These are phyloP conservation scores for Fringilla coelebs DNA, from an alignment of 2,797 vertebrate genomes.

Conservation along the genomic window DNA sequence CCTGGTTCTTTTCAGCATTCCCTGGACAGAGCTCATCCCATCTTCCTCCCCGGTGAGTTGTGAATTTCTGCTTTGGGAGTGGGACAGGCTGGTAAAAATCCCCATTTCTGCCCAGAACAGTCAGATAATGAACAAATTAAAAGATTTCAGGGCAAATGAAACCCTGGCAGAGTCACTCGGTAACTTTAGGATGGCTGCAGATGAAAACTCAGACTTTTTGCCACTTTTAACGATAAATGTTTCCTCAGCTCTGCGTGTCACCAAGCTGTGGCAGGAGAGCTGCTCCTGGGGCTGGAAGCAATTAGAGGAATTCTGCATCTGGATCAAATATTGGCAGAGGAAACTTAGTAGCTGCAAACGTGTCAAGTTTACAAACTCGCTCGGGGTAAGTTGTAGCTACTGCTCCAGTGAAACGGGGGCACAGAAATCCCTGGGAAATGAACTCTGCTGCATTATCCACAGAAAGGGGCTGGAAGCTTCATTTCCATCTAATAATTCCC, in stretches of 20 bases:
- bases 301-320: background rate
- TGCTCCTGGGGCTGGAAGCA: background rate
- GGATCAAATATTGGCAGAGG: background rate
- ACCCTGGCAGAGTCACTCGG: background rate
- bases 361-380: conserved; percentile 19
- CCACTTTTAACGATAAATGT: background rate
- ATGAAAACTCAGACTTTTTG: background rate
- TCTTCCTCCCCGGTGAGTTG: background rate
- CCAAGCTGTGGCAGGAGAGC: background rate
- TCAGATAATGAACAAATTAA: background rate
- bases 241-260: background rate
- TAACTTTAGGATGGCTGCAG: background rate
- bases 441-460: background rate
- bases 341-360: background rate
- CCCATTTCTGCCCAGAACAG: rapidly evolving
- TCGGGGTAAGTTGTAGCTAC: background rate
- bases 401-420: background rate
- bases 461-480: background rate
- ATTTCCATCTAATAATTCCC: background rate
- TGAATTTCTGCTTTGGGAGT: background rate
- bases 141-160: background rate
- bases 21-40: background rate
- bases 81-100: background rate
- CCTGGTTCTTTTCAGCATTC: background rate
- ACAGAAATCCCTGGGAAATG: background rate